Conservation (phyloP, 2,113 vertebrate genomes). For the Microtus montanus region DNA sequence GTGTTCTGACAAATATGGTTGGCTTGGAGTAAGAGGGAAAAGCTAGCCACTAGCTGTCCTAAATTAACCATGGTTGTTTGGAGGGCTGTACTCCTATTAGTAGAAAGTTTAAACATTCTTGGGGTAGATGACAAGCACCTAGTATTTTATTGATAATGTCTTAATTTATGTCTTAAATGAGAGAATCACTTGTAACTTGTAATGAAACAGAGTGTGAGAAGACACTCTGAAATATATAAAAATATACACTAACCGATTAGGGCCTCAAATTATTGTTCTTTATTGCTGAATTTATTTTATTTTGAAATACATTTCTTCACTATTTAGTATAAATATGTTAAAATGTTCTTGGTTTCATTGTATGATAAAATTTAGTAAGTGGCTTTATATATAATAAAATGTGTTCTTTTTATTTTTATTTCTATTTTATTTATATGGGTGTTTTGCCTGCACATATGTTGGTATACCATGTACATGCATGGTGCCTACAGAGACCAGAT, state of each 20-base stretch:
- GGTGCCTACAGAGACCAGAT: no score
- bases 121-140: background rate
- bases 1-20: no score
- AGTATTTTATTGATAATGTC: background rate
- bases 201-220: background rate
- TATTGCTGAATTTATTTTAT: background rate
- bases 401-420: background rate
- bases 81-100: background rate
- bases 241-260: background rate
- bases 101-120: background rate
- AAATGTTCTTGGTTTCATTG: background rate
- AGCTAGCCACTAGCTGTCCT: no score
- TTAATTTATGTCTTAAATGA: background rate
- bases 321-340: background rate
- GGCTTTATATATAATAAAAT: background rate
- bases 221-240: background rate
- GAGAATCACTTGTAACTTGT: background rate
- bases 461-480: no score
- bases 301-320: background rate
- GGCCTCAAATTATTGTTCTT: background rate
- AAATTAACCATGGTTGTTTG: no score
- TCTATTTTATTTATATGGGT: background rate
- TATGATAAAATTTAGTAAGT: no score
- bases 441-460: no score
- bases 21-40: no score